Conservation (phyloP, 1,140 invertebrate species). For the Eufriesea mexicana region DNA sequence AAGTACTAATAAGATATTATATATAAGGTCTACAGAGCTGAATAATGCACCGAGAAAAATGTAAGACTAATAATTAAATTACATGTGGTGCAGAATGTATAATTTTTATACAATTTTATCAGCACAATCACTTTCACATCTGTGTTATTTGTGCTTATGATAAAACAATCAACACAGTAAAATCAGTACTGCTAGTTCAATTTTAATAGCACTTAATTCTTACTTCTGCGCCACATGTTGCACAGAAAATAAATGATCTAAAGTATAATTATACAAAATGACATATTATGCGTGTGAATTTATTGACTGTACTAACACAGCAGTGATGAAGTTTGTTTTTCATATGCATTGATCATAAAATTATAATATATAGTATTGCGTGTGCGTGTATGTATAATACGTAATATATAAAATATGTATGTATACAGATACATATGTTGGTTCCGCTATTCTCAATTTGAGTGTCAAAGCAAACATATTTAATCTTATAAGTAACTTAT, state of each 20-base stretch:
- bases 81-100: conserved; percentile 49
- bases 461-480: conserved; percentile 47
- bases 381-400: conserved; percentile 51
- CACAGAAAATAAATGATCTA: conserved; percentile 34
- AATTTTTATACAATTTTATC: conserved; percentile 44
- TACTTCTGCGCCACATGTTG: conserved; percentile 50
- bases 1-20: conserved; percentile 60
- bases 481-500: conserved; percentile 55
- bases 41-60: conserved; percentile 50
- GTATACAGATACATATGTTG: conserved; percentile 38
- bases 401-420: conserved; percentile 38
- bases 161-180: conserved; percentile 29
- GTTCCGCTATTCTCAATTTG: conserved; percentile 42
- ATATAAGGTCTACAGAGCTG: conserved; percentile 56
- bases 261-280: conserved; percentile 44
- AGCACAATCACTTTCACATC: conserved; percentile 24
- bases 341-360: conserved; percentile 52
- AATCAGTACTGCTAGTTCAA: conserved; percentile 33
- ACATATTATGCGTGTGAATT: conserved; percentile 50
- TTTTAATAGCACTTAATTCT: conserved; percentile 31
- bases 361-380: conserved; percentile 49
- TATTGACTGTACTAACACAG: conserved; percentile 50
- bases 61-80: conserved; percentile 58
- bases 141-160: conserved; percentile 27
- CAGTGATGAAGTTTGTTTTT: conserved; percentile 49